Evolutionary conservation across 2,888 invertebrate species (phyloP).

Genomic region (Norana najaformis): DNA sequence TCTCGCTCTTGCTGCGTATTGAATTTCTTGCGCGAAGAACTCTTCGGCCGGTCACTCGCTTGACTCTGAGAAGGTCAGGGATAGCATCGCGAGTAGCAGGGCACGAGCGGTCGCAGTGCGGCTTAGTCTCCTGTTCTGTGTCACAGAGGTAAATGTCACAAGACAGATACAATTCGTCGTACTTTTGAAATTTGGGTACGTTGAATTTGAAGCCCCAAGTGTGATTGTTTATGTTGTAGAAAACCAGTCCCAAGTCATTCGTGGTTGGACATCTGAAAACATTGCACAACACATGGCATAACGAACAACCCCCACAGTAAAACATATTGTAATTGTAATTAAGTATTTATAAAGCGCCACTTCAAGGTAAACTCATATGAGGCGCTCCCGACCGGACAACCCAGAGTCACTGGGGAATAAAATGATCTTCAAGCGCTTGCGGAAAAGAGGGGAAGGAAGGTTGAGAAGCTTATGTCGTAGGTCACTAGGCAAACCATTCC

Average conservation of each 20-base stretch:
- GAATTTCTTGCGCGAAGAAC: not conserved
- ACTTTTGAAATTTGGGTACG: constrained; percentile 40
- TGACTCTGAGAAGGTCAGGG: not conserved
- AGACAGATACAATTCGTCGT: constrained; percentile 37
- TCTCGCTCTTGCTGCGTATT: not conserved
- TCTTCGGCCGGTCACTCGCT: not conserved
- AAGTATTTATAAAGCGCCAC: too few relatives aligned
- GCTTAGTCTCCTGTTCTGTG: constrained; percentile 36
- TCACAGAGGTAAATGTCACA: constrained; percentile 43
- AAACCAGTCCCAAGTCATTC: constrained; percentile 13
- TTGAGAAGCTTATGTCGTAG: too few relatives aligned
- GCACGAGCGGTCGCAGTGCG: constrained; percentile 43
- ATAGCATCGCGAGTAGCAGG: not conserved
- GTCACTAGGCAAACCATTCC: too few relatives aligned
- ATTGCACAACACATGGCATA: not conserved
- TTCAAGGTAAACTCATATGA: too few relatives aligned
- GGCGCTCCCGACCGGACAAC: too few relatives aligned
- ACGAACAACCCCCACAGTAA: not conserved
- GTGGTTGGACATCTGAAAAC: constrained; percentile 26
- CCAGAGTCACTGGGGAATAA: too few relatives aligned
- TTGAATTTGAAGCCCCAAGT: constrained; percentile 44
- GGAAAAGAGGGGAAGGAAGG: too few relatives aligned
- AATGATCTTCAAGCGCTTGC: too few relatives aligned
- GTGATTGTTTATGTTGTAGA: constrained; percentile 37
- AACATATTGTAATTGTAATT: too few relatives aligned